A percentile compares a stretch with the other conserved stretches of the same genome.
Conservation (phyloP, 2,888 invertebrate species). For the Baronia brevicornis region DNA sequence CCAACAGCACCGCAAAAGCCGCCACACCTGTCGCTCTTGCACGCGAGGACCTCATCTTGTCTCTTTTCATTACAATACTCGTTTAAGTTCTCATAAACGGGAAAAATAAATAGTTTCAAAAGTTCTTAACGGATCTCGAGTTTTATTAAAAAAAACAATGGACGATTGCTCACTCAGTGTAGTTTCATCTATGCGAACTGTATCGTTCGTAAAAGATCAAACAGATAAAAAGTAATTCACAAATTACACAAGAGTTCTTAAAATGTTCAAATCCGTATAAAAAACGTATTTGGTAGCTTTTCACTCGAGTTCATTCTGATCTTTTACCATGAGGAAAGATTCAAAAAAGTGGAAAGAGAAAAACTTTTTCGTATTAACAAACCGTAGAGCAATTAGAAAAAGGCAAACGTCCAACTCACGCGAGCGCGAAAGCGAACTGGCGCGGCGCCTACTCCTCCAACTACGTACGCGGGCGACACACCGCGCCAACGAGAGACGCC, state of each 20-base stretch:
- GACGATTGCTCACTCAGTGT: constrained; percentile 61
- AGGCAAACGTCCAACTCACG: constrained; percentile 47
- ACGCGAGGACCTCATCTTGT: constrained; percentile 61
- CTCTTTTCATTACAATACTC: constrained; percentile 59
- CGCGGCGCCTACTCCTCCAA: too few species aligned
- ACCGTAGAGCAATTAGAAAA: constrained; percentile 25
- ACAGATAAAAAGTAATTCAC: constrained; percentile 38
- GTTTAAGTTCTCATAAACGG: constrained; percentile 52
- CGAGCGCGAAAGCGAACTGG: constrained; percentile 52
- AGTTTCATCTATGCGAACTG: constrained; percentile 51
- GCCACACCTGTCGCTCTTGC: constrained; percentile 69
- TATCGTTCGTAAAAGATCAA: constrained; percentile 53
- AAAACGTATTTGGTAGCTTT: constrained; percentile 32
- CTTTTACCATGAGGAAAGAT: constrained; percentile 24
- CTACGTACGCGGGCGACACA: constrained; percentile 54
- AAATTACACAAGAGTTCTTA: constrained; percentile 52
- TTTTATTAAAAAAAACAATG: constrained; percentile 54
- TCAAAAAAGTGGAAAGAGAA: constrained; percentile 27
- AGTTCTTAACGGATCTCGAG: constrained; percentile 43
- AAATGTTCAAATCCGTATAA: constrained; percentile 35
- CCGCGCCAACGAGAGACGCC: constrained; percentile 32
- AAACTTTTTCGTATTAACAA: constrained; percentile 65
- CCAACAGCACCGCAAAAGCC: constrained; percentile 60
- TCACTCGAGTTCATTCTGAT: constrained; percentile 52
- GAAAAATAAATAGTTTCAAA: constrained; percentile 55